These are phyloP conservation scores for Mya arenaria DNA, from an alignment of 1,140 invertebrate species.

Conservation along the genomic window DNA sequence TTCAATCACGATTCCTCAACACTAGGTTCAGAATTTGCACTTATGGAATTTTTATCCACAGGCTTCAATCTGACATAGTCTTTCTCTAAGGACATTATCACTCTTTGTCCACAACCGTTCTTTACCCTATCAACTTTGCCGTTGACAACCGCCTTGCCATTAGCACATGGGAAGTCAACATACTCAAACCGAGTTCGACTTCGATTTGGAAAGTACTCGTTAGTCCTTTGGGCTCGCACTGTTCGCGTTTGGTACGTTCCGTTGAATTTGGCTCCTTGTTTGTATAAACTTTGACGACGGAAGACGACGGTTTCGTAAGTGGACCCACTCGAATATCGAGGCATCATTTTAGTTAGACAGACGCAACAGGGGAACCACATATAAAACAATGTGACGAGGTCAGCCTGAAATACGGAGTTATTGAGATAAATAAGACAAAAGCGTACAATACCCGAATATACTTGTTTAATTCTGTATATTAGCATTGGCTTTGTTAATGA, in stretches of 20 bases:
- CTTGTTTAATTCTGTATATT: too few relatives aligned
- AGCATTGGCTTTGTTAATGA: too few relatives aligned
- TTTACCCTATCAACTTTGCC: slow-evolving; percentile 1
- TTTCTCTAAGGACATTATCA: slow-evolving; percentile 26
- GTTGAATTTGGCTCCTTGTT: slow-evolving; percentile 40
- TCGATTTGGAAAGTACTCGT: slow-evolving; percentile 11
- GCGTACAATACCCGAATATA: too few relatives aligned
- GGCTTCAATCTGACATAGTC: slow-evolving; percentile 41
- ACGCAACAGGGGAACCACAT: slow-evolving; percentile 60
- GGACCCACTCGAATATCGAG: slow-evolving; percentile 54
- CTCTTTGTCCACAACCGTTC: slow-evolving; percentile 29
- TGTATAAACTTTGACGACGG: slow-evolving; percentile 45
- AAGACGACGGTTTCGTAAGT: slow-evolving; percentile 57
- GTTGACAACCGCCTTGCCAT: too few relatives aligned
- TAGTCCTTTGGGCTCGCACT: not conserved
- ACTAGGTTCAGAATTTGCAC: slow-evolving; percentile 42
- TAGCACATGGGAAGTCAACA: not conserved
- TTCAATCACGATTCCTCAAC: not conserved
- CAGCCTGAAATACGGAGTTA: slow-evolving; percentile 60
- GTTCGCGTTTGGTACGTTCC: slow-evolving; percentile 36
- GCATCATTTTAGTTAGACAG: slow-evolving; percentile 59
- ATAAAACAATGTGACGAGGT: slow-evolving; percentile 54
- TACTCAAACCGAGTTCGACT: slow-evolving; percentile 14
- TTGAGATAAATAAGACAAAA: too few relatives aligned
- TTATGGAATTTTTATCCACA: not conserved